Conservation (phyloP, 2,888 invertebrate genomes). For the Gnatocerus cornutus region DNA sequence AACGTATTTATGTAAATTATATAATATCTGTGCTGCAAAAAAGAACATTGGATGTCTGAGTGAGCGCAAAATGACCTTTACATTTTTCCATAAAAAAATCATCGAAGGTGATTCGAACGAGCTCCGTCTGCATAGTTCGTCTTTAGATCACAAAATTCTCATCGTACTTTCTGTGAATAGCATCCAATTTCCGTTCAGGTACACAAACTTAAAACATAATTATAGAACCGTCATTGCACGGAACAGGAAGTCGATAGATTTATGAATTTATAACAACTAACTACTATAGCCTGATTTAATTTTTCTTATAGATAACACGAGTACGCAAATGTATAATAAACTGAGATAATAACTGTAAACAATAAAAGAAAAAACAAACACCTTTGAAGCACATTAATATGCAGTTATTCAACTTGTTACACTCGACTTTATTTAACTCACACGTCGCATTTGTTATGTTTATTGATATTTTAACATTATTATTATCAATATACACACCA, state of each 20-base stretch:
- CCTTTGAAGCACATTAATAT: conserved; percentile 36
- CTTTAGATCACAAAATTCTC: conserved; percentile 38
- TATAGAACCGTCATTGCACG: conserved; percentile 26
- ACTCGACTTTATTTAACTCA: conserved; percentile 28
- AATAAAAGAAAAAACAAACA: conserved; percentile 37
- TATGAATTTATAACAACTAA: conserved; percentile 35
- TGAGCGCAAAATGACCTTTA: conserved; percentile 38
- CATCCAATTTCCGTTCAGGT: conserved; percentile 32
- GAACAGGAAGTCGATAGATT: conserved; percentile 40
- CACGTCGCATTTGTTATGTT: conserved; percentile 16
- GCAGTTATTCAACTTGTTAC: conserved; percentile 39
- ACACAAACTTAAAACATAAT: conserved; percentile 28
- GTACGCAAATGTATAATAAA: conserved; percentile 25
- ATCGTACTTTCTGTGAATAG: conserved; percentile 25
- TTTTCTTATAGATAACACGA: conserved; percentile 13
- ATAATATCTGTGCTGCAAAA: conserved; percentile 17
- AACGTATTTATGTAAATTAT: conserved; percentile 17
- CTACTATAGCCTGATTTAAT: conserved; percentile 26
- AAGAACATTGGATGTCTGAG: conserved; percentile 18
- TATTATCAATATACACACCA: conserved; percentile 3
- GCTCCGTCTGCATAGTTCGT: neutral
- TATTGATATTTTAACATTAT: conserved; percentile 19
- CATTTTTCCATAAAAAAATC: conserved; percentile 34
- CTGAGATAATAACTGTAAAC: conserved; percentile 41
- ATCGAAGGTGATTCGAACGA: conserved; percentile 38